Percentiles rank a stretch among this genome's conserved stretches.
These are phyloP conservation scores for Sebastes cheni DNA, from an alignment of 2,797 vertebrate species.

Conservation along the genomic window DNA sequence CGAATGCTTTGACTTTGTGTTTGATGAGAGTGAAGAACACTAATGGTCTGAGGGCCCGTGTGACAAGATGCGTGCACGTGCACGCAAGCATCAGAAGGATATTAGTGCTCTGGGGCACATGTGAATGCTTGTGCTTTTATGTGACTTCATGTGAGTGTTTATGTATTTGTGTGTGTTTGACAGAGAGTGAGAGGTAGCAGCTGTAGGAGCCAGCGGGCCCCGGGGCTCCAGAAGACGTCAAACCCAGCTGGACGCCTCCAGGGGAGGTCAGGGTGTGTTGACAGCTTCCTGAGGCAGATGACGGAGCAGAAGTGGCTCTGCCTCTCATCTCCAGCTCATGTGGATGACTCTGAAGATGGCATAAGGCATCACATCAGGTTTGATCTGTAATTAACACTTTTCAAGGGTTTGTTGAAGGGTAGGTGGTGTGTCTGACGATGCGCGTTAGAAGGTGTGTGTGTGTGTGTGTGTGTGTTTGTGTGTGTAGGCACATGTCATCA, in stretches of 20 bases:
- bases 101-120: not conserved
- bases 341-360: slow-evolving; percentile 54
- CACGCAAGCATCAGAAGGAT: not conserved
- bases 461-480: not conserved
- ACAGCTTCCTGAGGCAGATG: slow-evolving; percentile 59
- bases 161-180: slow-evolving; percentile 40
- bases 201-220: slow-evolving; percentile 51
- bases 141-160: slow-evolving; percentile 17
- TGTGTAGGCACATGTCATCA: not conserved
- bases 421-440: slow-evolving; percentile 27
- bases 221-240: slow-evolving; percentile 55
- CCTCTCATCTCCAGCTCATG: slow-evolving; percentile 39
- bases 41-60: slow-evolving; percentile 6
- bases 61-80: not conserved
- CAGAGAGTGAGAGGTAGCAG: slow-evolving; percentile 51
- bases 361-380: slow-evolving; percentile 41
- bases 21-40: slow-evolving; percentile 17
- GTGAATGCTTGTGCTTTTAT: slow-evolving; percentile 33
- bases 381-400: slow-evolving; percentile 65
- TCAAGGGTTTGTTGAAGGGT: slow-evolving; percentile 49
- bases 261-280: slow-evolving; percentile 72
- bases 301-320: slow-evolving; percentile 50
- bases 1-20: slow-evolving; percentile 42
- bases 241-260: slow-evolving; percentile 72
- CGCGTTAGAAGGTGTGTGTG: not conserved